Base-by-base conservation (phyloP, 2,888 invertebrate species). In the Drosophila macrospina region DNA sequence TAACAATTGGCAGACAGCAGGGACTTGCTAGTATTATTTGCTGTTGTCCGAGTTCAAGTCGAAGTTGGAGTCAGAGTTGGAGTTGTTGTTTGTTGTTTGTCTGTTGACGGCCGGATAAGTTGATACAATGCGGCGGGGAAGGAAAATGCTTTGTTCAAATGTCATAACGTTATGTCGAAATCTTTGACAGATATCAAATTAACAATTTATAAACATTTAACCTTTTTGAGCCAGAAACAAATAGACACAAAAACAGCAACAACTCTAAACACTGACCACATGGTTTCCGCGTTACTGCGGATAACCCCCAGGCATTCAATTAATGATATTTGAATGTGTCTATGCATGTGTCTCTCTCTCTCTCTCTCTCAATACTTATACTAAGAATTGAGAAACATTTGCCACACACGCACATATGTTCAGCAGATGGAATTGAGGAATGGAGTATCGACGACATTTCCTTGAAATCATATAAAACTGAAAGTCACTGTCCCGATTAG, bases 181-280 rank as follows among this genome's bases (percentile, higher is more conserved):
- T 42, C 51, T 50, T 48, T 63, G 74, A 82, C 80, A 81, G 75
- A 69, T 73, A 70, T 76, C 68, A 72, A 80, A 82, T 73, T 72
- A 82, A 75, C 78, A 80, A 78, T 80, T 72, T 75, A 78, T 78
- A 80, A 80, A 67, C 83, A 73, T 83, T 81, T 85, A 77, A 79
- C 85, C 76, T 74, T 69, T 62, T 62, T 41, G 24, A 13, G 54
- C 47, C 42, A 47, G 34, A 59, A 42, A 45, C 34, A 42, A 52
- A 41, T 13, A 48, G n/a, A 52, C 20, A 15, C 4, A 28, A 15
- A 37, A 47, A 37, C 15, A 37, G 45, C 13, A 34, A 42, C 34
- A 32, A 52, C 34, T 50, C 34, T 37, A 50, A 44, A 52, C 45
- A 15, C 59, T 54, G 55, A 55, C 37, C 59, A 61, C 48, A 74